These are phyloP conservation scores for Cinclus cinclus DNA, from an alignment of 2,113 vertebrate species.

Conservation along the genomic window DNA sequence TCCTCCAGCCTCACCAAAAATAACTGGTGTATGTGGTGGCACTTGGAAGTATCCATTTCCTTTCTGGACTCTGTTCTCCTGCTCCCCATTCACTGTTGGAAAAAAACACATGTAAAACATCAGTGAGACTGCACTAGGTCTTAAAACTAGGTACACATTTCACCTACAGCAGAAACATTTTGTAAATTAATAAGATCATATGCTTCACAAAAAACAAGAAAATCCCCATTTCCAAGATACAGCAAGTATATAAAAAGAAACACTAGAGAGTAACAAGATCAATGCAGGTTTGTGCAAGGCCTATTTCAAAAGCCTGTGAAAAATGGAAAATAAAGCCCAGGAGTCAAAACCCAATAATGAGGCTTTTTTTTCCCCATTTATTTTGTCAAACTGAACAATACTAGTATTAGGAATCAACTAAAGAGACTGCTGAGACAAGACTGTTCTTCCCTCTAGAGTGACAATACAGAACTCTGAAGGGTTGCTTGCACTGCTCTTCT, in stretches of 20 bases:
- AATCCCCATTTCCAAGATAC: neutral
- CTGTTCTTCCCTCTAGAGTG: neutral
- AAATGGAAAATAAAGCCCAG: neutral
- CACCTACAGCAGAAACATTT: neutral
- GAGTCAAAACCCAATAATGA: neutral
- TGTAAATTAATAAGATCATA: neutral
- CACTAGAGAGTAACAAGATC: neutral
- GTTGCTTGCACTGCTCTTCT: neutral
- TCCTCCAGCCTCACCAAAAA: conserved; percentile 96
- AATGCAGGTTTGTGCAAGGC: neutral
- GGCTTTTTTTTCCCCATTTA: neutral
- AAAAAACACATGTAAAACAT: neutral
- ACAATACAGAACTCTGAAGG: neutral
- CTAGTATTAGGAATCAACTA: neutral
- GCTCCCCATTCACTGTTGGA: conserved; percentile 89
- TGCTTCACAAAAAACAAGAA: neutral
- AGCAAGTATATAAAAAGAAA: neutral
- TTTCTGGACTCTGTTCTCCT: conserved; percentile 93
- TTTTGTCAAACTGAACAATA: neutral
- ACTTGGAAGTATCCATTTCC: conserved; percentile 99
- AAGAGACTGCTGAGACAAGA: neutral
- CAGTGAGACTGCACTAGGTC: neutral
- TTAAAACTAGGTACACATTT: neutral
- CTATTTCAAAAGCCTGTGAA: neutral
- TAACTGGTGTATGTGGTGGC: conserved; percentile 97